phyloP scores from a whole-genome alignment of 2,888 invertebrate species.

The Apodemia hepburni region DNA sequence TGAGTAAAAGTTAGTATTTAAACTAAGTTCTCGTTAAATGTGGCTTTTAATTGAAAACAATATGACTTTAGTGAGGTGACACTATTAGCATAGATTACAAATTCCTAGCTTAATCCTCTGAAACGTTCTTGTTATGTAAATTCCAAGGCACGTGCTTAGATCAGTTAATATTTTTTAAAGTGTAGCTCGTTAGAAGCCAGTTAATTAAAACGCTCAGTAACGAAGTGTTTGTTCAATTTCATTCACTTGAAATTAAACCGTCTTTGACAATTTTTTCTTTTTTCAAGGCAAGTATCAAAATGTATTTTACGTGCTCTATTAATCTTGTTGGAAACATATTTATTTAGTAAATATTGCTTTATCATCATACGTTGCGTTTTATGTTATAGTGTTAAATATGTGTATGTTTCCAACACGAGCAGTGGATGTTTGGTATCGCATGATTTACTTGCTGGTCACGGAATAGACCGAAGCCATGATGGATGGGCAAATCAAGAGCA shows the following conservation, averaged over 20 bases:
- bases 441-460: slow-evolving; percentile 19
- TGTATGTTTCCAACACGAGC: neutral
- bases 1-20: too few relatives aligned
- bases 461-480: slow-evolving; percentile 14
- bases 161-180: too few relatives aligned
- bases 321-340: slow-evolving; percentile 9
- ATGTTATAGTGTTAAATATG: slow-evolving; percentile 2
- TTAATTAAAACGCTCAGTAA: too few relatives aligned
- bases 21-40: too few relatives aligned
- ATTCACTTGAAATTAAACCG: neutral
- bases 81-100: too few relatives aligned
- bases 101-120: too few relatives aligned
- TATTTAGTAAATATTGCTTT: neutral
- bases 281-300: neutral
- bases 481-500: slow-evolving; percentile 13
- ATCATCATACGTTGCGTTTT: slow-evolving; percentile 5
- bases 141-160: too few relatives aligned
- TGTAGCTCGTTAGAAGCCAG: too few relatives aligned
- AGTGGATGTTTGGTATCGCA: slow-evolving; percentile 10
- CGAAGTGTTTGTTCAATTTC: too few relatives aligned
- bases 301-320: neutral
- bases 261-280: neutral
- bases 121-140: too few relatives aligned
- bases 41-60: too few relatives aligned
- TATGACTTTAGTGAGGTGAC: too few relatives aligned